phyloP scores from a whole-genome alignment of 2,888 invertebrate genomes.

The Eupithecia inturbata region DNA sequence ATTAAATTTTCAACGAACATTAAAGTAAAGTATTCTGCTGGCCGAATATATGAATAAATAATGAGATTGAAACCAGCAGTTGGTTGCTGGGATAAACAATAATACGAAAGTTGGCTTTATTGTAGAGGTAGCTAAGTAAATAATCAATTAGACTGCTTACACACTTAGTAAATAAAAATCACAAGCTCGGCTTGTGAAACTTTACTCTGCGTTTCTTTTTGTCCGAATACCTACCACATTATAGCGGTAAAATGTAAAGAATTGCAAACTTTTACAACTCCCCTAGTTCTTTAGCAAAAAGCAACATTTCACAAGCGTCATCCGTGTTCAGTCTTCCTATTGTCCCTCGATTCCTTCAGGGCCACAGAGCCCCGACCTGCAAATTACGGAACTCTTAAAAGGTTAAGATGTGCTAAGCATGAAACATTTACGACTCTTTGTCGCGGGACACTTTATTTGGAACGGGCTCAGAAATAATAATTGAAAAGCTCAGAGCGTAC shows the following conservation, averaged over 20 bases:
- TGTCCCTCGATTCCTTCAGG: conserved; percentile 35
- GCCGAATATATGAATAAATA: conserved; percentile 18
- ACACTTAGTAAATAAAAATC: conserved; percentile 19
- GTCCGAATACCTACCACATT: conserved; percentile 5
- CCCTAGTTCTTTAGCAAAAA: conserved; percentile 36
- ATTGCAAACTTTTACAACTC: conserved; percentile 34
- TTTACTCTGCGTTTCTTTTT: conserved; percentile 17
- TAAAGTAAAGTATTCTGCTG: conserved; percentile 26
- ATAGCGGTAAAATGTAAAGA: conserved; percentile 22
- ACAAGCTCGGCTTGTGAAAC: conserved; percentile 11
- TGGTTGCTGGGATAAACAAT: conserved; percentile 11
- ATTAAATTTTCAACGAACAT: conserved; percentile 31
- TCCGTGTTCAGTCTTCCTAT: conserved; percentile 37
- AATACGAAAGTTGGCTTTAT: background rate
- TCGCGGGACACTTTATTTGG: conserved; percentile 50
- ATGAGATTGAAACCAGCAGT: conserved; percentile 3
- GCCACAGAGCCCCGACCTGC: conserved; percentile 30
- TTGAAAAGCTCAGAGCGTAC: conserved; percentile 23
- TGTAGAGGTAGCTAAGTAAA: background rate
- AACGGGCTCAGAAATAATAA: conserved; percentile 18
- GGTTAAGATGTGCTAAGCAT: conserved; percentile 53
- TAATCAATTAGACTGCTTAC: background rate
- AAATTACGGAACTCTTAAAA: conserved; percentile 43
- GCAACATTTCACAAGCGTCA: conserved; percentile 39
- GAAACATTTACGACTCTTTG: conserved; percentile 54